These are phyloP conservation scores for Plagiodera versicolora DNA, from an alignment of 2,888 invertebrate genomes.

Conservation along the genomic window DNA sequence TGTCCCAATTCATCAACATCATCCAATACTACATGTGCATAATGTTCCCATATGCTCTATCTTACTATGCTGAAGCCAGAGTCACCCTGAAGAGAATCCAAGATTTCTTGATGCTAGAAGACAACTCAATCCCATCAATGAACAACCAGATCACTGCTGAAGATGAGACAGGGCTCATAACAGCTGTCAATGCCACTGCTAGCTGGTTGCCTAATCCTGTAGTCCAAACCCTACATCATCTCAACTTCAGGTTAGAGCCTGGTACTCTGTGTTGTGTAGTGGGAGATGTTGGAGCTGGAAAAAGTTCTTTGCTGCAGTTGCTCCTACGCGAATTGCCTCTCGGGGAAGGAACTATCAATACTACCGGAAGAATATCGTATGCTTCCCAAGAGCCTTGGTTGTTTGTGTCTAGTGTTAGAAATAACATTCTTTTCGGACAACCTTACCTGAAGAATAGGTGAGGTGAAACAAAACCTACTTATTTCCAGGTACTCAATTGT, in stretches of 20 bases:
- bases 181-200: constrained; percentile 35
- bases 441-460: constrained; percentile 60
- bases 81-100: constrained; percentile 39
- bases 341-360: constrained; percentile 61
- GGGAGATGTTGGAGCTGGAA: constrained; percentile 68
- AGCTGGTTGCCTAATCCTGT: constrained; percentile 45
- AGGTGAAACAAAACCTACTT: constrained; percentile 41
- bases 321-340: constrained; percentile 72
- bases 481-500: too few relatives aligned
- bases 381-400: constrained; percentile 84
- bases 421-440: constrained; percentile 81
- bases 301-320: constrained; percentile 69
- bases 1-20: constrained; percentile 79
- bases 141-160: not conserved
- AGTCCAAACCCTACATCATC: constrained; percentile 53
- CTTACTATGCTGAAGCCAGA: constrained; percentile 42
- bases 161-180: constrained; percentile 32
- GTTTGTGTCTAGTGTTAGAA: constrained; percentile 69
- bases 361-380: constrained; percentile 68
- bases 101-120: constrained; percentile 40
- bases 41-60: constrained; percentile 40
- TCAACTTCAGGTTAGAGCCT: constrained; percentile 57
- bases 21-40: constrained; percentile 55
- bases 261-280: constrained; percentile 59
- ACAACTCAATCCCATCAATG: constrained; percentile 33